Evolutionary conservation across 1,140 invertebrate species (phyloP), one percentile per base, ranked within the genome.

Genomic region (Caenorhabditis brenneri): DNA sequence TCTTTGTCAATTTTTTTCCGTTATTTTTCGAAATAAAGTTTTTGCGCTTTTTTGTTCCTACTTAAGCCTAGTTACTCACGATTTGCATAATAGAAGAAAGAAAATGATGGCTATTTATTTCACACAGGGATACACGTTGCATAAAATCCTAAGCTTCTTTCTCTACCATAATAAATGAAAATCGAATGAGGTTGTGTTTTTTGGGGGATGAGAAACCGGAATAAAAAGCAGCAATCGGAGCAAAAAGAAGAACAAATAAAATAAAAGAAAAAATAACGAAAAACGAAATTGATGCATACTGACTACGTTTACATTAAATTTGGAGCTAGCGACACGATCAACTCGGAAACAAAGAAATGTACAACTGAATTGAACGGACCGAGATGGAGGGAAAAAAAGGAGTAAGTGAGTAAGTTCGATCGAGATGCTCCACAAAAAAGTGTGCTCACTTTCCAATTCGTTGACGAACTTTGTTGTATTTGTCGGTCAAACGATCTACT

Each of bases 401-500:
- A 42, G 51, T 55, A 80, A 80, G 46, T 55, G 46, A 80, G 48
- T 53, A 39, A 7, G 10, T 49, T 53, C 79, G 81, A 74, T 39
- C 42, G 24, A 58, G 33, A 39, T 39, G 19, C 22, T 42, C 36
- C 33, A 19, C 31, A 15, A 27, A n/a, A 55, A n/a, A 19, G 2
- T 55, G 4, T 53, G 10, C 49, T 79, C 31, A 83, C 49, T 83
- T 65, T 65, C 78, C 78, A 16, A 84, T 46, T 12, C 86, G 39
- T 31, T 79, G 58, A 22, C 82, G 81, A 29, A 51, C 39, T 24
- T 78, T 78, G 53, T 80, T 78, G 53, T 86, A 86, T 2, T 81
- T 58, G 22, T 55, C 74, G 46, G 79, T 85, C 15, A 84, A 16
- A 27, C 78, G 27, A 39, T 87, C 86, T 5, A 87, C 86, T 27